Conservation (phyloP, 23 tunicate species). For the Aplidium turbinatum region DNA sequence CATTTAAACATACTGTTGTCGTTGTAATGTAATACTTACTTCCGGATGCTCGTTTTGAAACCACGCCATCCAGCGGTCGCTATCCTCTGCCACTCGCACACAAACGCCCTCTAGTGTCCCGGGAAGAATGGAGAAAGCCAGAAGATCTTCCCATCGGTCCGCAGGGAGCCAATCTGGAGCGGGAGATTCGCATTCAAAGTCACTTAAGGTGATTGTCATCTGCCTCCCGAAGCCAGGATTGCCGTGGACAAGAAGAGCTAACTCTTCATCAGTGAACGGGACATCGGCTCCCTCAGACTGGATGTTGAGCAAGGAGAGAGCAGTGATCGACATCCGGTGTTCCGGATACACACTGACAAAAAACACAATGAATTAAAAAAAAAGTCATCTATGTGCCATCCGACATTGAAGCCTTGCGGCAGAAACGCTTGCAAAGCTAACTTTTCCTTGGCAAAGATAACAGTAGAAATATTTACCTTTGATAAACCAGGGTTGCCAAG, state of each 20-base stretch:
- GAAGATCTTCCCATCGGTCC: constrained; percentile 81
- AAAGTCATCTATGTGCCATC: neutral
- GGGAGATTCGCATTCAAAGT: constrained; percentile 65
- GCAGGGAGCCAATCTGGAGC: constrained; percentile 85
- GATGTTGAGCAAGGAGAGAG: constrained; percentile 63
- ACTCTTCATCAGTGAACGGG: constrained; percentile 73
- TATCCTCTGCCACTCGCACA: constrained; percentile 58
- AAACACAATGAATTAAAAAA: neutral
- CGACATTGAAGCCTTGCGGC: neutral
- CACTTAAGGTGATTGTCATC: constrained; percentile 27
- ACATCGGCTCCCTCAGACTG: constrained; percentile 59
- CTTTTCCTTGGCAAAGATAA: constrained; percentile 14
- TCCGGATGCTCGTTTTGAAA: constrained; percentile 58
- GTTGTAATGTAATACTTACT: constrained; percentile 49
- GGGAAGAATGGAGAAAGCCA: constrained; percentile 75
- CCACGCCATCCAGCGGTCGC: constrained; percentile 79
- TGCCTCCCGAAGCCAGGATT: constrained; percentile 78
- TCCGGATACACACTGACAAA: constrained; percentile 70
- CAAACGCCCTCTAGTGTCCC: constrained; percentile 70
- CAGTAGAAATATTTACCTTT: neutral
- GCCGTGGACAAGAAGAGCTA: constrained; percentile 71
- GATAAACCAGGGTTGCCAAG: too few species aligned
- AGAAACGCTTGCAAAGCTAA: neutral
- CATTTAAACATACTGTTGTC: too few species aligned
- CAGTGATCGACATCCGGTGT: constrained; percentile 69